phyloP scores from a whole-genome alignment of 1,140 invertebrate species.

The Caenorhabditis brenneri region DNA sequence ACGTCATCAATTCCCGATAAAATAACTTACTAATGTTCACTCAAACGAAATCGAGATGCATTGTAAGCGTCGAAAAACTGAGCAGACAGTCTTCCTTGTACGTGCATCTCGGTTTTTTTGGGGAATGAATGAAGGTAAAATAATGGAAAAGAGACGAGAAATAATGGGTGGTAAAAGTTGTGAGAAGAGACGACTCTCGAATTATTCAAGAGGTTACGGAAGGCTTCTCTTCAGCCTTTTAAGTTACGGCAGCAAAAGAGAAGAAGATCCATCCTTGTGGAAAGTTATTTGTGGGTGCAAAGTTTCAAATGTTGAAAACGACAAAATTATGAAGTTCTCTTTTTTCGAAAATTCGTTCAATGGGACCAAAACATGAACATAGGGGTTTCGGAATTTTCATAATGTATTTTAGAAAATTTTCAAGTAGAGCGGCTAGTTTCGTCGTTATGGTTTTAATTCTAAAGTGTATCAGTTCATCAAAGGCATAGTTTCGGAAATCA shows the following conservation, averaged over 20 bases:
- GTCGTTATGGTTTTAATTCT: too few species aligned
- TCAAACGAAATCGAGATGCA: not conserved
- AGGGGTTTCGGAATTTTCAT: too few species aligned
- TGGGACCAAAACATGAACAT: not conserved
- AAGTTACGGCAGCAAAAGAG: not conserved
- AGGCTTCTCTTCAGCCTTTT: constrained; percentile 14
- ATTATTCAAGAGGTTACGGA: constrained; percentile 8
- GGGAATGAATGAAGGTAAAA: not conserved
- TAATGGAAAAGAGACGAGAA: not conserved
- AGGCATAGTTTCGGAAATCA: too few species aligned
- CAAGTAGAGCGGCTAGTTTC: too few species aligned
- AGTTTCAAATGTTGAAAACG: not conserved
- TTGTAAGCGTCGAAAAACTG: constrained; percentile 23
- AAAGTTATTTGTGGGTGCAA: constrained; percentile 18
- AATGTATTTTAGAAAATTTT: too few species aligned
- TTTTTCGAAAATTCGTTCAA: not conserved
- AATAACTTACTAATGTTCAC: constrained; percentile 33
- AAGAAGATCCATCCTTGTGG: constrained; percentile 22
- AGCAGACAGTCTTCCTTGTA: constrained; percentile 27
- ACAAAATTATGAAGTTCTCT: not conserved
- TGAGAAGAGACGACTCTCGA: not conserved
- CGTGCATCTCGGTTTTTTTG: constrained; percentile 2
- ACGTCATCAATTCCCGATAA: not conserved
- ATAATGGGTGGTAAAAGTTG: constrained; percentile 37
- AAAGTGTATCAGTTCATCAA: too few species aligned